Conservation (phyloP, 1,140 invertebrate species). For the Colletes latitarsis region DNA sequence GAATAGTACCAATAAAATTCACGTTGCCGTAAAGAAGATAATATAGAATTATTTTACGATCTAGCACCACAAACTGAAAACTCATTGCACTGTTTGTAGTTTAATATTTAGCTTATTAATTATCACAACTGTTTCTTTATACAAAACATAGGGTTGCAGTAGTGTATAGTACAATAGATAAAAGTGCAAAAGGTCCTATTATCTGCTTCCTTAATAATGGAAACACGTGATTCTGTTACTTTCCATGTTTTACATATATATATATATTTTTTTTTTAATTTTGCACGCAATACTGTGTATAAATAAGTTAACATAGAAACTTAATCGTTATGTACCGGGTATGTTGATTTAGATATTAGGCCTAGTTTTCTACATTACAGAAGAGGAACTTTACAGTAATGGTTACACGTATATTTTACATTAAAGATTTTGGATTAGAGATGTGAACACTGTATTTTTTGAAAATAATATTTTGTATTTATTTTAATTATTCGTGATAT, state of each 20-base stretch:
- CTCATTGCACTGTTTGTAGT: neutral
- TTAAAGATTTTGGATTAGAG: constrained; percentile 1
- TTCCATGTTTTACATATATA: neutral
- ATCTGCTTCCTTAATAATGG: neutral
- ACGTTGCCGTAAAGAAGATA: neutral
- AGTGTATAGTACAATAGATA: neutral
- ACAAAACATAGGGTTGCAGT: neutral
- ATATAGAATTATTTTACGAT: constrained; percentile 10
- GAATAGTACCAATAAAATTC: constrained; percentile 12
- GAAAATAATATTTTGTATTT: constrained; percentile 14
- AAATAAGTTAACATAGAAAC: constrained; percentile 5
- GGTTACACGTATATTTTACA: constrained; percentile 14
- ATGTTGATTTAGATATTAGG: constrained; percentile 19
- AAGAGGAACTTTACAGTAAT: constrained; percentile 47
- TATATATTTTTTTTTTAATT: neutral
- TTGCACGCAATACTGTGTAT: neutral
- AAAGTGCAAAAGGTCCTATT: constrained; percentile 7
- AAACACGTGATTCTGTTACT: constrained; percentile 9
- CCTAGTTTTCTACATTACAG: constrained; percentile 12
- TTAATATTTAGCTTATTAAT: neutral
- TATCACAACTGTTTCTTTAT: neutral
- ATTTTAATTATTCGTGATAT: neutral
- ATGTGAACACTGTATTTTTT: constrained; percentile 28
- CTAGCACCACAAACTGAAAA: no score
- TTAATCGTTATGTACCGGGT: constrained; percentile 16